A percentile compares a stretch with the other conserved stretches of the same genome.
phyloP scores from a whole-genome alignment of 2,888 invertebrate species.

The Steinernema scapterisci region DNA sequence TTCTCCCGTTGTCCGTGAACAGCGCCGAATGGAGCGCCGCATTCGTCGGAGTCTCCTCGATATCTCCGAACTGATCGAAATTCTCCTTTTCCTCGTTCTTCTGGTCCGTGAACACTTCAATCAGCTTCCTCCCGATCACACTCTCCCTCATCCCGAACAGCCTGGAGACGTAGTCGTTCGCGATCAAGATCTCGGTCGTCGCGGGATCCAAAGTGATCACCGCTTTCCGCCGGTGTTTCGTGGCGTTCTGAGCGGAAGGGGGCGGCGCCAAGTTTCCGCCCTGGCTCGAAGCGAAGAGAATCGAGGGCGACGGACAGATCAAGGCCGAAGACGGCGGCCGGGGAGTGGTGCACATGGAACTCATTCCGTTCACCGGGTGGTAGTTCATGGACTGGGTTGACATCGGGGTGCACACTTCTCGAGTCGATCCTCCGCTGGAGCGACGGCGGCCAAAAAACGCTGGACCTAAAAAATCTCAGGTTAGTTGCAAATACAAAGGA shows the following conservation, averaged over 20 bases:
- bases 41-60: background rate
- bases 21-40: background rate
- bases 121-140: slow-evolving; percentile 10
- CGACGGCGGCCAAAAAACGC: background rate
- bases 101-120: slow-evolving; percentile 5
- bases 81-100: slow-evolving; percentile 13
- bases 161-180: slow-evolving; percentile 9
- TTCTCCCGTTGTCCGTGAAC: slow-evolving; percentile 13
- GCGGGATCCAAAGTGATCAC: slow-evolving; percentile 20
- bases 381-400: slow-evolving; percentile 17
- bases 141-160: slow-evolving; percentile 19
- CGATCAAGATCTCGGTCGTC: slow-evolving; percentile 27
- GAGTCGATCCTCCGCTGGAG: background rate
- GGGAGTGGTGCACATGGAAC: slow-evolving; percentile 16
- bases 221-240: slow-evolving; percentile 19
- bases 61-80: slow-evolving; percentile 1
- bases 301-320: slow-evolving; percentile 19
- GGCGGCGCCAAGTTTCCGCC: slow-evolving; percentile 23
- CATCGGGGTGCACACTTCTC: slow-evolving; percentile 11
- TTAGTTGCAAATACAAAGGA: no score
- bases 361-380: slow-evolving; percentile 5
- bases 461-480: background rate
- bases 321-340: slow-evolving; percentile 13
- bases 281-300: slow-evolving; percentile 17
- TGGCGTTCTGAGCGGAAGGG: slow-evolving; percentile 7